Percentiles rank a stretch among this genome's conserved stretches.
phyloP scores from a whole-genome alignment of 2,797 vertebrate species.

The Muscicapa striata region DNA sequence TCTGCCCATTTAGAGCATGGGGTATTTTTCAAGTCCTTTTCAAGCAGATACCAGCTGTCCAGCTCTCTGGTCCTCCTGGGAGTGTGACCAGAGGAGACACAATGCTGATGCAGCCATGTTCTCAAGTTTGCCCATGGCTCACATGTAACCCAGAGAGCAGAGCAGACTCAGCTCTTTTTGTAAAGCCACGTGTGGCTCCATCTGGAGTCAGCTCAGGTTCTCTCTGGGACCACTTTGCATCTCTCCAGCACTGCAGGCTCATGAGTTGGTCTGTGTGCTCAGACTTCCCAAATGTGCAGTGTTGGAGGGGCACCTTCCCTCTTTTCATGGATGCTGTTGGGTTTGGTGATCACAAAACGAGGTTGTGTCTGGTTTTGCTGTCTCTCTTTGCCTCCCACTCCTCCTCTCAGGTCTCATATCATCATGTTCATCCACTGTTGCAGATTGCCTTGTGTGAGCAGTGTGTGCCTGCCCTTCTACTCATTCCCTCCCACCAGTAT shows the following conservation, averaged over 20 bases:
- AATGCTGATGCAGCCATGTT: neutral
- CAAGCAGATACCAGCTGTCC: neutral
- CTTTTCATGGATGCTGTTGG: neutral
- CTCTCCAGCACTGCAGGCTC: neutral
- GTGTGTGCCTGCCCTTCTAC: conserved; percentile 1
- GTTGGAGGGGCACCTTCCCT: neutral
- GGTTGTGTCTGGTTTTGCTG: neutral
- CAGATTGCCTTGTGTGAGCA: neutral
- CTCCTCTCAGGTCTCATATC: neutral
- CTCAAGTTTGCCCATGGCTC: neutral
- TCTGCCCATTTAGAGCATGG: neutral
- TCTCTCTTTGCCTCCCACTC: neutral
- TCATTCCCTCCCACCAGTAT: neutral
- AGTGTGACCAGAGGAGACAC: neutral
- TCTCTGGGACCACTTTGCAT: neutral
- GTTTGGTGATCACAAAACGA: neutral
- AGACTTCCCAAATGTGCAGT: neutral
- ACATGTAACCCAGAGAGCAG: neutral
- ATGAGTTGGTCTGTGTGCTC: neutral
- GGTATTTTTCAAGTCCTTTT: neutral
- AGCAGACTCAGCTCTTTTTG: neutral
- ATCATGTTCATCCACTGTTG: neutral
- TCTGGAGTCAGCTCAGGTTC: neutral
- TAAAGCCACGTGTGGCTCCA: rapidly evolving
- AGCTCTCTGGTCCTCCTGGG: neutral